Conservation (phyloP, 2,113 vertebrate species). For the human region DNA sequence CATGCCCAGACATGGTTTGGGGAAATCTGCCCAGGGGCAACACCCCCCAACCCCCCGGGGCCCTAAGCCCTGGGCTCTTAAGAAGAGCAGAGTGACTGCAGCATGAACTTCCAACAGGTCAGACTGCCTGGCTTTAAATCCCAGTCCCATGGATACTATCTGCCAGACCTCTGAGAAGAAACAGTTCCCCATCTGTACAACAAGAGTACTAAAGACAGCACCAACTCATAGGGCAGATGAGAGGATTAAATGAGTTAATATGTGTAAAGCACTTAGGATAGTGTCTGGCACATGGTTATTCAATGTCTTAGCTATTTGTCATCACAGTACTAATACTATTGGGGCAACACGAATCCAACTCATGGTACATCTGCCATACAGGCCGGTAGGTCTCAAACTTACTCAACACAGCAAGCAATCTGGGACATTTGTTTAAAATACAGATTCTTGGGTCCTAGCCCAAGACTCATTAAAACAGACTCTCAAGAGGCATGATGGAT, state of each 20-base stretch:
- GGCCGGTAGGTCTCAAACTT: background rate
- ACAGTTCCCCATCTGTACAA: too few relatives aligned
- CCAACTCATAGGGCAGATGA: background rate
- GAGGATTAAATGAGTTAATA: background rate
- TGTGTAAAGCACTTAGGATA: background rate
- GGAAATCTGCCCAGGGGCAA: background rate
- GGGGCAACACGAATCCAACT: background rate
- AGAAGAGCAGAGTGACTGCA: background rate
- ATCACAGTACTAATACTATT: background rate
- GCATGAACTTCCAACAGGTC: background rate
- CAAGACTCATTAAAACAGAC: background rate
- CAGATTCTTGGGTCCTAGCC: background rate
- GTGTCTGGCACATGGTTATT: background rate
- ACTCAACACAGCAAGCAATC: background rate
- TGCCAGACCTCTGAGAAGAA: background rate
- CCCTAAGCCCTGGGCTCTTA: background rate
- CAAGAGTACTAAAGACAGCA: background rate
- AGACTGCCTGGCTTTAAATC: background rate
- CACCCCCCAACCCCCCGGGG: background rate
- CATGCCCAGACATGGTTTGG: background rate
- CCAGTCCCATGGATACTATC: background rate
- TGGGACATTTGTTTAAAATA: background rate
- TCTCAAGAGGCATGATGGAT: background rate
- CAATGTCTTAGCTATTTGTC: background rate
- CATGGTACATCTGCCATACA: background rate